phyloP scores from a whole-genome alignment of 2,113 vertebrate genomes.

The Hippocampus mohnikei region DNA sequence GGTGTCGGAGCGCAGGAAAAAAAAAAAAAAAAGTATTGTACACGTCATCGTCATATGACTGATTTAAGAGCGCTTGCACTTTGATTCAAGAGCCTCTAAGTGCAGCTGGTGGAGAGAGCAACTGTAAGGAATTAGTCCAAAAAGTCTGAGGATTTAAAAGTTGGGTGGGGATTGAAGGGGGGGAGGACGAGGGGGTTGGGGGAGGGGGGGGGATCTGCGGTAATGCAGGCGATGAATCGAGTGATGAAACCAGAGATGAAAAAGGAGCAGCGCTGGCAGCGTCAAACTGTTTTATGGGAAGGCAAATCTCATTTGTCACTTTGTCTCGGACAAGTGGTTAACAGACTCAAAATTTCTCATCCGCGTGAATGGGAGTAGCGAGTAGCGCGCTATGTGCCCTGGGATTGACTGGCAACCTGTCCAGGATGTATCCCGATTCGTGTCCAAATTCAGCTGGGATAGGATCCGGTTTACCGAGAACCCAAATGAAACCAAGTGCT shows the following conservation, averaged over 20 bases:
- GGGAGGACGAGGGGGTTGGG: too few relatives aligned
- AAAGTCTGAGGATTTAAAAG: not conserved
- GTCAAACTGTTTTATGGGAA: constrained; percentile 1
- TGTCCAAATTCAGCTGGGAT: too few relatives aligned
- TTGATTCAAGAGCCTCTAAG: not conserved
- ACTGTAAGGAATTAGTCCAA: not conserved
- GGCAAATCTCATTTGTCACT: not conserved
- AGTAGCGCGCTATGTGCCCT: too few relatives aligned
- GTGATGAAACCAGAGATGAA: not conserved
- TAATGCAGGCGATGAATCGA: not conserved
- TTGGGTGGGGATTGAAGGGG: too few relatives aligned
- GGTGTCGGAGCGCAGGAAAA: constrained; percentile 15
- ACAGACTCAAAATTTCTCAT: too few relatives aligned
- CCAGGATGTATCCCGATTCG: too few relatives aligned
- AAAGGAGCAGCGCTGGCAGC: not conserved
- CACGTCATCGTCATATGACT: not conserved
- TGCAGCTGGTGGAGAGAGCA: not conserved
- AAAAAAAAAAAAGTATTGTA: constrained; percentile 28
- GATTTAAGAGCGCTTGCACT: not conserved
- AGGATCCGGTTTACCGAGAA: too few relatives aligned
- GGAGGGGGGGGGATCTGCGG: not conserved
- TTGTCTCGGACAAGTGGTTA: not conserved
- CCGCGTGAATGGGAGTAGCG: too few relatives aligned
- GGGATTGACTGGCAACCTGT: too few relatives aligned
- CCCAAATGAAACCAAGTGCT: too few relatives aligned